Percentiles rank a stretch among this genome's conserved stretches.
phyloP scores from a whole-genome alignment of 2,797 vertebrate species.

The Phoxinus dragarum region DNA sequence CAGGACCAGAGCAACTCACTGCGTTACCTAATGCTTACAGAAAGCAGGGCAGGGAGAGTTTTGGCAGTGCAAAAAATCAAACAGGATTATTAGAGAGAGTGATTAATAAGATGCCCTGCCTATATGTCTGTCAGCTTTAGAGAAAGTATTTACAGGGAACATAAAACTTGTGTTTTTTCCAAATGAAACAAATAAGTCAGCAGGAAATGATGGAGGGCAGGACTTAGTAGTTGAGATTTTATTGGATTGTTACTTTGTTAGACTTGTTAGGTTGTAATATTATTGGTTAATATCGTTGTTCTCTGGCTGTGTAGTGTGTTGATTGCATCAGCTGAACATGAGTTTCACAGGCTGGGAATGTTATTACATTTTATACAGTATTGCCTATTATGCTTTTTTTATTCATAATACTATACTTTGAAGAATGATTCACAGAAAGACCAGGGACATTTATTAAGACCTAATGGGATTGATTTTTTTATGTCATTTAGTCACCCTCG shows the following conservation, averaged over 20 bases:
- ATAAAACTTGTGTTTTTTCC: conserved; percentile 15
- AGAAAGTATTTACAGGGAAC: not conserved
- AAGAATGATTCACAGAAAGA: not conserved
- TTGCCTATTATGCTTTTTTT: not conserved
- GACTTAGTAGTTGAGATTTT: not conserved
- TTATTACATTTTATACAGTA: not conserved
- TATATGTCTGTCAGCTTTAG: not conserved
- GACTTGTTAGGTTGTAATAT: conserved; percentile 6
- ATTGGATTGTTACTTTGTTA: conserved; percentile 26
- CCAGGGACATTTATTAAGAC: conserved; percentile 13
- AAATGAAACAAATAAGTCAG: not conserved
- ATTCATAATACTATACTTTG: not conserved
- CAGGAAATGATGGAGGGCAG: not conserved
- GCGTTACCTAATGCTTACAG: conserved; percentile 62
- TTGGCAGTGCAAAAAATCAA: conserved; percentile 46
- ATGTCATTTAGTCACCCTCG: not conserved
- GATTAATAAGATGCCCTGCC: not conserved
- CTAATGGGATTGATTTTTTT: not conserved
- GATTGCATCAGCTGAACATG: conserved; percentile 18
- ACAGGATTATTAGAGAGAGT: not conserved
- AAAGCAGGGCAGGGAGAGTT: conserved; percentile 38
- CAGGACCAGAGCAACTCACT: conserved; percentile 61
- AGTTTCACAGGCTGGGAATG: not conserved
- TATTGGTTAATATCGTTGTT: conserved; percentile 5
- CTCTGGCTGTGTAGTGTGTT: not conserved